phyloP scores from a whole-genome alignment of 92 coral and sea anemone genomes.

The Porites rus region DNA sequence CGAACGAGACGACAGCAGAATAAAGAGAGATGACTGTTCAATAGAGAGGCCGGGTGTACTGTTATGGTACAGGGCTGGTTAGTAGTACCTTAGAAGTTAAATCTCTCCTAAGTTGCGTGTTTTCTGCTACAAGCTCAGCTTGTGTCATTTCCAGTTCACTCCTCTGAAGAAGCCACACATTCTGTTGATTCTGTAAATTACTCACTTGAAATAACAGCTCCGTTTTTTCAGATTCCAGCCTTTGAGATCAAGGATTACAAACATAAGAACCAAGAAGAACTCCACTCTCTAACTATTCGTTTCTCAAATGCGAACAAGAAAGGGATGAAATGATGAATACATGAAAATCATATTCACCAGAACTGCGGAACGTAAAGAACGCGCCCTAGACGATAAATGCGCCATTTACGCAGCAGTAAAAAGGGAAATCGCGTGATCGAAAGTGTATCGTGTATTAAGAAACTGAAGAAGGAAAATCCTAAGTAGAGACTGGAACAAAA shows the following conservation, averaged over 20 bases:
- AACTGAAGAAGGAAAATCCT: no score
- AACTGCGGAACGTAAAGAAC: no score
- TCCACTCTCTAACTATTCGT: not conserved
- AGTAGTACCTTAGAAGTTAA: constrained; percentile 20
- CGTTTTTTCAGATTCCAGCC: constrained; percentile 77
- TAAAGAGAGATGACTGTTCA: not conserved
- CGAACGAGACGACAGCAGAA: no score
- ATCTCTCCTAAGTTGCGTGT: constrained; percentile 58
- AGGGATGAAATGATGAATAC: no score
- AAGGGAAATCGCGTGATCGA: no score
- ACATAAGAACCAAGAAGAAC: not conserved
- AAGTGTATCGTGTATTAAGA: no score
- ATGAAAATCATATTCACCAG: no score
- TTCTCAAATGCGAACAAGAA: no score
- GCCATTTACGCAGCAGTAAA: no score
- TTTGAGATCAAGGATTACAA: constrained; percentile 8
- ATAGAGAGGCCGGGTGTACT: no score
- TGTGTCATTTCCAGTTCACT: constrained; percentile 78
- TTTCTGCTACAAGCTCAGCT: constrained; percentile 84
- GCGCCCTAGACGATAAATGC: no score
- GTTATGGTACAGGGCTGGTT: not conserved
- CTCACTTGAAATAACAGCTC: constrained; percentile 54
- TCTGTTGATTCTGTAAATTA: constrained; percentile 66
- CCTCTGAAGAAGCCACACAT: constrained; percentile 62
- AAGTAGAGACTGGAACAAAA: no score